Base-by-base conservation (phyloP, 2,797 vertebrate species). In the Taenioides sp. region DNA sequence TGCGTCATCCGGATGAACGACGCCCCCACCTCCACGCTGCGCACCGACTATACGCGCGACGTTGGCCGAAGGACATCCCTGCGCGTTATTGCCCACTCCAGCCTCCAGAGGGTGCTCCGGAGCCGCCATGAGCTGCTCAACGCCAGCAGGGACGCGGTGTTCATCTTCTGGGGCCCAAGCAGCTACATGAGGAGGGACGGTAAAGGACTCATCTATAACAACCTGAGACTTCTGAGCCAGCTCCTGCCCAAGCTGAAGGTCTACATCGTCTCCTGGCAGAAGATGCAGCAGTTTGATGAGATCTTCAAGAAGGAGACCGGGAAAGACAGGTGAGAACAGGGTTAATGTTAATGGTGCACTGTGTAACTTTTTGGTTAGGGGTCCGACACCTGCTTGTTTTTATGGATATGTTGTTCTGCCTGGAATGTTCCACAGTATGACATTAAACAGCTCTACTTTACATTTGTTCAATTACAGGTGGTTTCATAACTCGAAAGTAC, bases 1-100 rank as follows among this genome's bases (percentile, higher is more conserved):
- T 99, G 98, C 0, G 96, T 99, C 74, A 98, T 99, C 80, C 96
- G 98, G 37, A 99, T 99, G 98, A 99, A 99, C 2, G 98, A 99
- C 0, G 98, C 98, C 0, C 98, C 98, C 18, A 96, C 94, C 0
- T 80, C 87, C 54, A 57, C 43, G 43, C 43, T 16, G 16, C 43
- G 43, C 52, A 91, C 93, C 0, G 94, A 94, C 6, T 98, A 94
- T 0, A 93, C 90, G 1, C 81, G 4, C 0, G 98, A 99, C 4
- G 97, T 97, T 1, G 98, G 98, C 59, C 95, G 91, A 28, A 96
- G 93, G 78, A 99, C 98, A 0, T 97, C 95, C 77, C 93, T 99
- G 37, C 93, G 98, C 0, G 98, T 99, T 89, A 95, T 99, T 0
- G 98, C 98, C 0, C 97, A 99, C 84, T 99, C 97, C 90, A 99